A percentile compares a stretch with the other conserved stretches of the same genome.
Evolutionary conservation across 92 coral and sea anemone species (phyloP).

Genomic region (Plumapathes pennacea): DNA sequence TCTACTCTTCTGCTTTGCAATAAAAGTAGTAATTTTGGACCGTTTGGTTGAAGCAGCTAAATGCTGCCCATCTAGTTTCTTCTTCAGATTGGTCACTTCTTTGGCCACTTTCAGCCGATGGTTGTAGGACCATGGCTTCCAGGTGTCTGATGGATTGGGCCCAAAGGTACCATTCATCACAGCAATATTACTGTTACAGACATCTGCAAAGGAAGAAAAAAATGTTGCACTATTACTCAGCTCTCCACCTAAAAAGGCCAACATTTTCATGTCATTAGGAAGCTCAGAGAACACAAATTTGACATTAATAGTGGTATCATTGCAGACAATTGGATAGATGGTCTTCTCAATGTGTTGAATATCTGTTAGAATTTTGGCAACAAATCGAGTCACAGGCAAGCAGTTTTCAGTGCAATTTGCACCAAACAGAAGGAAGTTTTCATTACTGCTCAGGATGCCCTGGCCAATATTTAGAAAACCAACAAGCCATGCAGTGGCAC

Average conservation of each 20-base stretch:
- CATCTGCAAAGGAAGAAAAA: conserved; percentile 68
- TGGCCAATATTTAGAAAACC: conserved; percentile 41
- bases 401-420: conserved; percentile 58
- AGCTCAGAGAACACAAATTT: conserved; percentile 44
- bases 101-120: conserved; percentile 32
- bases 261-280: conserved; percentile 72
- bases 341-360: conserved; percentile 22
- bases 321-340: conserved; percentile 7
- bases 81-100: conserved; percentile 12
- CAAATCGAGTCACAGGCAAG: conserved; percentile 33
- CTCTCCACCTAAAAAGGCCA: conserved; percentile 56
- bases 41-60: conserved; percentile 17
- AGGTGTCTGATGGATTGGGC: conserved; percentile 4
- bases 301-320: conserved; percentile 26
- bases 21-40: conserved; percentile 35
- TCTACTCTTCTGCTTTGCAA: conserved; percentile 39
- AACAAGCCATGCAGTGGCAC: conserved; percentile 60
- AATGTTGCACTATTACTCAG: conserved; percentile 44
- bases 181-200: conserved; percentile 20
- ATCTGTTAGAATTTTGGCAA: conserved; percentile 22
- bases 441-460: conserved; percentile 46
- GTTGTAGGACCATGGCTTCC: conserved; percentile 57
- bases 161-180: conserved; percentile 41
- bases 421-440: conserved; percentile 48
- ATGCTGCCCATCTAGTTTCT: conserved; percentile 8